Evolutionary conservation across 2,113 vertebrate species (phyloP).

Genomic region (Lasiurus cinereus): DNA sequence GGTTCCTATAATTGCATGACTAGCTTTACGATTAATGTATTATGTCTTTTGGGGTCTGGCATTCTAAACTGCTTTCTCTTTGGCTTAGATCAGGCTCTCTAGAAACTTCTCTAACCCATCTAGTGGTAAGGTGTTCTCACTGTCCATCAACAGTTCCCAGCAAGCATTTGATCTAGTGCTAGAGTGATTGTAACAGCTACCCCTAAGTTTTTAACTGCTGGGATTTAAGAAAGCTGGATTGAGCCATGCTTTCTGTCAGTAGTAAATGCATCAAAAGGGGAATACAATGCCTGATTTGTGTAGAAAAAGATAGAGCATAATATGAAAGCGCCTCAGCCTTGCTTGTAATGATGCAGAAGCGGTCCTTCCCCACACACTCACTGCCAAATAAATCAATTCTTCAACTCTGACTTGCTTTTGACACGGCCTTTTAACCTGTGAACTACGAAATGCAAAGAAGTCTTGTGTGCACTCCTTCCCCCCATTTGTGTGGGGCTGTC

Average conservation of each 20-base stretch:
- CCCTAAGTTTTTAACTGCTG: background rate
- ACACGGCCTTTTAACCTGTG: constrained; percentile 77
- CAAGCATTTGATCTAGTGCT: background rate
- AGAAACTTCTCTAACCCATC: background rate
- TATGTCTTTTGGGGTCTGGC: background rate
- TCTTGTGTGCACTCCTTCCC: background rate
- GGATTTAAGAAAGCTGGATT: background rate
- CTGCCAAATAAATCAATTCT: constrained; percentile 64
- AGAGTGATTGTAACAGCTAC: background rate
- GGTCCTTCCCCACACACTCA: background rate
- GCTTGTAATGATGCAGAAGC: constrained; percentile 57
- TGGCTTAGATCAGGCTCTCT: background rate
- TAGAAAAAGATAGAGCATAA: constrained; percentile 31
- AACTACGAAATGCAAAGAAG: constrained; percentile 64
- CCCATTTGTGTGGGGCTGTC: constrained; percentile 15
- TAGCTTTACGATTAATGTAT: background rate
- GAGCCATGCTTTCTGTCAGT: background rate
- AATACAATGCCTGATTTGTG: constrained; percentile 39
- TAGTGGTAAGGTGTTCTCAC: background rate
- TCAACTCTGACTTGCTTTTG: constrained; percentile 57
- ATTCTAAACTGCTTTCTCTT: background rate
- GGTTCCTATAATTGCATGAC: background rate
- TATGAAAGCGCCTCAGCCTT: background rate
- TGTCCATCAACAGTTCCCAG: background rate
- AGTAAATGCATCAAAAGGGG: background rate